Evolutionary conservation across 2,888 invertebrate genomes (phyloP).

Genomic region (Lutraria lutraria): DNA sequence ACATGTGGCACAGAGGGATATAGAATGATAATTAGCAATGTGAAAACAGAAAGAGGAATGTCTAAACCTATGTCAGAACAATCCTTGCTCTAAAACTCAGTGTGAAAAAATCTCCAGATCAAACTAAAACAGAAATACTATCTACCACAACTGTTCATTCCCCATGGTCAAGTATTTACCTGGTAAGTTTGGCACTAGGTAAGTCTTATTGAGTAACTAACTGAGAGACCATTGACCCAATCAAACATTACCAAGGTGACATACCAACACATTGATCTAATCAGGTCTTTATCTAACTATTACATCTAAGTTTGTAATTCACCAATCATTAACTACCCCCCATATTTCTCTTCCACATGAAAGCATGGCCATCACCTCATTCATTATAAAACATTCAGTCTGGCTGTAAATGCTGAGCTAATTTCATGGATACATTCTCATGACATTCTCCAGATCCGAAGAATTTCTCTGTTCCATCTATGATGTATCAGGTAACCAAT

Average conservation of each 20-base stretch:
- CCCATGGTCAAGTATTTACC: not conserved
- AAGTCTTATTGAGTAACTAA: not conserved
- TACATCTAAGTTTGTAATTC: no score
- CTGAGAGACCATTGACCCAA: conserved; percentile 2
- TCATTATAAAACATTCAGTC: not conserved
- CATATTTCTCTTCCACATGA: no score
- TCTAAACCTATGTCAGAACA: not conserved
- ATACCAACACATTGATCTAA: not conserved
- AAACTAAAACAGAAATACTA: no score
- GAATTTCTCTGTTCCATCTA: not conserved
- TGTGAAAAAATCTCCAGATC: not conserved
- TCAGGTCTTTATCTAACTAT: not conserved
- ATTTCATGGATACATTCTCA: not conserved
- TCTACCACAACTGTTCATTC: no score
- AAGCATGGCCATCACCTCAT: no score
- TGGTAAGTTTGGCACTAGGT: not conserved
- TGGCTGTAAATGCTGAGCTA: not conserved
- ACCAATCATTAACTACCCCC: no score
- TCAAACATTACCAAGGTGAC: not conserved
- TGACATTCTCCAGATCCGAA: not conserved
- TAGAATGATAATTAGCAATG: not conserved
- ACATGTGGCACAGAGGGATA: not conserved
- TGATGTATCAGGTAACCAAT: not conserved
- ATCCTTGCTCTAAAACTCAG: not conserved
- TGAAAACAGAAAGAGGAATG: not conserved